Evolutionary conservation across 2,888 invertebrate species (phyloP).

Genomic region (Tridacna gigas): DNA sequence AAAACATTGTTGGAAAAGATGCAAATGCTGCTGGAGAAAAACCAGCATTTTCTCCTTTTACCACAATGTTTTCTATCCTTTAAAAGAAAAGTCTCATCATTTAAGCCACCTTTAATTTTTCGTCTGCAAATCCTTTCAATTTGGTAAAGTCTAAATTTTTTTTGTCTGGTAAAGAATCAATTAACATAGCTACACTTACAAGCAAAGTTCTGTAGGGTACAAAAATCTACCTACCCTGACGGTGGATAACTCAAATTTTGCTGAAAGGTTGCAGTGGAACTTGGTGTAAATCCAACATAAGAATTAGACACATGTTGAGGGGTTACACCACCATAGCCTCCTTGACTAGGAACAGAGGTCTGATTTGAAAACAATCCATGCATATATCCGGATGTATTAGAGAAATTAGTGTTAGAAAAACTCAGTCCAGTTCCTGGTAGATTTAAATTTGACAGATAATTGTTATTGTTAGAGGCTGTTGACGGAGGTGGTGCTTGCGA

Average conservation of each 20-base stretch:
- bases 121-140: background rate
- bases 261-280: background rate
- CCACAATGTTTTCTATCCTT: too few species aligned
- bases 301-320: background rate
- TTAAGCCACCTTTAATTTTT: background rate
- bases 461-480: background rate
- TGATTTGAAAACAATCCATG: conserved; percentile 8
- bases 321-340: conserved; percentile 8
- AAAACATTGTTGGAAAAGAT: too few species aligned
- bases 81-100: too few species aligned
- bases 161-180: too few species aligned
- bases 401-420: background rate
- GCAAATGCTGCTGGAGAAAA: too few species aligned
- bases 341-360: background rate
- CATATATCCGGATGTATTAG: background rate
- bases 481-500: background rate
- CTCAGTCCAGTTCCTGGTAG: background rate
- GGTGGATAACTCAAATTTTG: background rate
- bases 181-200: too few species aligned
- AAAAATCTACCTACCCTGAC: background rate
- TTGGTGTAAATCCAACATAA: background rate
- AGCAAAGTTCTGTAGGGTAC: background rate
- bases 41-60: too few species aligned
- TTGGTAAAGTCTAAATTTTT: too few species aligned
- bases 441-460: conserved; percentile 11